These are phyloP conservation scores for pig (Sus scrofa) DNA, from an alignment of 2,113 vertebrate genomes.

Conservation along the genomic window T2T-Sscrofa CM000813.6:18306001-18306500, in stretches of 20 bases:
- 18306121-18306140: too few species aligned
- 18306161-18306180: neutral
- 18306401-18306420: neutral
- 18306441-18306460: neutral
- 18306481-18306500: neutral
- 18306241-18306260: neutral
- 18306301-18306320: neutral
- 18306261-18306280: neutral
- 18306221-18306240: neutral
- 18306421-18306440: slow-evolving; percentile 1
- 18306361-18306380: neutral
- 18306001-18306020: too few species aligned
- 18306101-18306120: too few species aligned
- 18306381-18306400: neutral
- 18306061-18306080: too few species aligned
- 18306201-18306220: neutral
- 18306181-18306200: neutral
- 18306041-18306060: too few species aligned
- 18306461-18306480: neutral
- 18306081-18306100: too few species aligned
- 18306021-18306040: too few species aligned
- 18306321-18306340: neutral
- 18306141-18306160: neutral
- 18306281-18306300: neutral
- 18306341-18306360: neutral